Conservation (phyloP, 1,140 invertebrate genomes). For the Lepidurus couesii region DNA sequence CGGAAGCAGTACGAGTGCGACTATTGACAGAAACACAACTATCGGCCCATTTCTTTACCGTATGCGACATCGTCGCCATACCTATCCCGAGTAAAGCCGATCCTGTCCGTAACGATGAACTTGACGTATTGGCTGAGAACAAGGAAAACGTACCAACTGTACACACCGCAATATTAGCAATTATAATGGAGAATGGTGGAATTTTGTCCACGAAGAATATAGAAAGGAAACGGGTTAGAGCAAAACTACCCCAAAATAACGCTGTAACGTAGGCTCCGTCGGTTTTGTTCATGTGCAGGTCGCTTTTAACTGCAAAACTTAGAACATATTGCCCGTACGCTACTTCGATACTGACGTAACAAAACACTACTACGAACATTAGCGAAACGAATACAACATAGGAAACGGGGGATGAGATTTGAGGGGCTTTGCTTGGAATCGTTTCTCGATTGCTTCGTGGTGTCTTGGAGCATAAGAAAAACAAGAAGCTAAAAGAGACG, state of each 20-base stretch:
- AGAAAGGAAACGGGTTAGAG: constrained; percentile 46
- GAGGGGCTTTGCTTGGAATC: not conserved
- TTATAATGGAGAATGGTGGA: not conserved
- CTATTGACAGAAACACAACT: constrained; percentile 48
- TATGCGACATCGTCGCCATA: constrained; percentile 50
- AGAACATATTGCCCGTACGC: constrained; percentile 48
- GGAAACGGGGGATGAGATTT: constrained; percentile 34
- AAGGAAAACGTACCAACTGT: constrained; percentile 44
- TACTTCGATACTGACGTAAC: constrained; percentile 48
- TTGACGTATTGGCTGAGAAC: constrained; percentile 40
- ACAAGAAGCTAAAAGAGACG: constrained; percentile 45
- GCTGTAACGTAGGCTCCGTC: constrained; percentile 46
- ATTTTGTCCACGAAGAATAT: constrained; percentile 41
- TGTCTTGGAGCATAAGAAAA: constrained; percentile 45
- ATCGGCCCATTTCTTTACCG: constrained; percentile 49
- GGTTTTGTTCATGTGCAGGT: constrained; percentile 41
- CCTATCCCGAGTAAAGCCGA: constrained; percentile 46
- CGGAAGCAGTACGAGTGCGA: constrained; percentile 45
- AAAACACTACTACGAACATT: constrained; percentile 47
- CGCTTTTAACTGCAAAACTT: constrained; percentile 43
- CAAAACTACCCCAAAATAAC: constrained; percentile 50
- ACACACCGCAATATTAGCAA: constrained; percentile 44
- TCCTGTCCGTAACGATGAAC: constrained; percentile 42
- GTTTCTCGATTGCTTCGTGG: constrained; percentile 35
- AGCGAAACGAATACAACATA: constrained; percentile 42